Evolutionary conservation across 2,888 invertebrate genomes (phyloP), one percentile per base, ranked within the genome.

Genomic region (Tetrapedia diversipes): DNA sequence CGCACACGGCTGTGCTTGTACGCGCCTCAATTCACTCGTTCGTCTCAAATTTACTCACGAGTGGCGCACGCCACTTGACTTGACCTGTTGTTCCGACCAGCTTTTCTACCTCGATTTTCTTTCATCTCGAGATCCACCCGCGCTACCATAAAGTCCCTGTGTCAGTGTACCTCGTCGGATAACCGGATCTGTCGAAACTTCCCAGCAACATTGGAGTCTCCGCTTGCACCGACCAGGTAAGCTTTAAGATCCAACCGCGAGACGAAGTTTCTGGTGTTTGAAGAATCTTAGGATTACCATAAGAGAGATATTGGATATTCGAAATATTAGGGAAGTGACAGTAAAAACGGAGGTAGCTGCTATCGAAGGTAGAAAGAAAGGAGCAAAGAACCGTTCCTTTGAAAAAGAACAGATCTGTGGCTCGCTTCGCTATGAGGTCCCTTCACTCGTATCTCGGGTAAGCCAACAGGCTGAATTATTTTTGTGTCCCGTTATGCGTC

Each of bases 401-500:
- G 10, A 29, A 54, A 11, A 34, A n/a, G 41, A 19, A 41, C 4
- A 24, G 11, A 11, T 27, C 7, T 27, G 19, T 24, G 4, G 11
- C 14, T 16, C 2, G 8, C 56, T 39, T 39, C 19, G 59, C 27
- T 16, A 19, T 32, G 19, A 2, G 8, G 22, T n/a, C n/a, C 49
- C 6, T 19, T 19, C n/a, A 29, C 27, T 39, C 41, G 39, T 19
- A 14, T 27, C 4, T 41, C 27, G 11, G 19, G 51, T 16, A 2
- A 0, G 22, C 16, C n/a, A 27, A 54, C 19, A 7, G 24, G 60
- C 29, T 41, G 63, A 74, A 69, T 60, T 39, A 66, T 77, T 69
- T 57, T 19, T 32, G 24, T 41, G 73, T 80, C 41, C 81, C 74
- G 81, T 81, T 81, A 81, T 69, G 67, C 69, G 74, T 72, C 59